Percentiles rank a stretch among this genome's conserved stretches.
Conservation (phyloP, 2,797 vertebrate genomes). For the Cirrhinus molitorella region DNA sequence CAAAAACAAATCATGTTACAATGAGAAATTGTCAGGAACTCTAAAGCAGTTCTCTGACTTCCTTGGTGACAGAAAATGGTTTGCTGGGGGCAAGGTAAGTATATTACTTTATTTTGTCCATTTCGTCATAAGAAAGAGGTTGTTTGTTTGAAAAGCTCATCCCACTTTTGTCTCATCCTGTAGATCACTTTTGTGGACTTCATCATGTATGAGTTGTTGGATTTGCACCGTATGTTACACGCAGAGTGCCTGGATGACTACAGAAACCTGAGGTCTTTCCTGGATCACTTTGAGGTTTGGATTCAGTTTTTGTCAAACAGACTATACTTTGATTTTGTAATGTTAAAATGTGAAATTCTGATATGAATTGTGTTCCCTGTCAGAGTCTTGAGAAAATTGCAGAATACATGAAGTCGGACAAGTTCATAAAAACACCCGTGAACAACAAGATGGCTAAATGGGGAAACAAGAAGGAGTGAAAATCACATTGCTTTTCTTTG, state of each 20-base stretch:
- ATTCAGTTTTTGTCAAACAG: not conserved
- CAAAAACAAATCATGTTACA: slow-evolving; percentile 69
- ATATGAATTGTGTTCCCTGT: not conserved
- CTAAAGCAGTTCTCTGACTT: slow-evolving; percentile 86
- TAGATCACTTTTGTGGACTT: slow-evolving; percentile 95
- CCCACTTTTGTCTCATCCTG: not conserved
- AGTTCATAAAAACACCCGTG: slow-evolving; percentile 87
- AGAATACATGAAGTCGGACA: slow-evolving; percentile 88
- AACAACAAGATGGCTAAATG: slow-evolving; percentile 94
- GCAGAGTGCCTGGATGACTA: slow-evolving; percentile 87
- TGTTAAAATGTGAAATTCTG: not conserved
- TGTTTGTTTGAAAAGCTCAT: not conserved
- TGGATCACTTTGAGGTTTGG: slow-evolving; percentile 88
- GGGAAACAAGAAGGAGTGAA: slow-evolving; percentile 84
- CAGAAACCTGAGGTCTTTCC: slow-evolving; percentile 85
- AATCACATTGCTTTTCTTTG: not conserved
- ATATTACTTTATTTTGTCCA: not conserved
- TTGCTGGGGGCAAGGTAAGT: slow-evolving; percentile 90
- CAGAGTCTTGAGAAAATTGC: slow-evolving; percentile 90
- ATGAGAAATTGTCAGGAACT: slow-evolving; percentile 68
- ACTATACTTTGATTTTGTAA: not conserved
- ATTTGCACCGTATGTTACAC: slow-evolving; percentile 88
- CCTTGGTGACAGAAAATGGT: slow-evolving; percentile 86
- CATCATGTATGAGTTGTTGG: slow-evolving; percentile 89
- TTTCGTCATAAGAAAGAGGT: not conserved